phyloP scores from a whole-genome alignment of 2,888 invertebrate genomes.

The Ypsolopha scabrella region DNA sequence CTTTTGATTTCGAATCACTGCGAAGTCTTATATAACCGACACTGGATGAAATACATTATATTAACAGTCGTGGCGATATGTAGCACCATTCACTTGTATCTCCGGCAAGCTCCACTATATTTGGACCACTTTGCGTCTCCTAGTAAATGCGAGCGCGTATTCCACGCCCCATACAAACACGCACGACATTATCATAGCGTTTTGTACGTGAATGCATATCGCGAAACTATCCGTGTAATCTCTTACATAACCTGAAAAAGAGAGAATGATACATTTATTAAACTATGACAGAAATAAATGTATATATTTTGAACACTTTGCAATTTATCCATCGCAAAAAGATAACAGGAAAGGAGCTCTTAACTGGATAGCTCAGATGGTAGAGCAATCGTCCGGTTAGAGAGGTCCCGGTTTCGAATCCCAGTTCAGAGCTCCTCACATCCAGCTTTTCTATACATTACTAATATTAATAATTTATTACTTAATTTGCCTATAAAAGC shows the following conservation, averaged over 20 bases:
- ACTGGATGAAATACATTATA: background rate
- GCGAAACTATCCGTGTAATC: constrained; percentile 77
- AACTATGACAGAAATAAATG: no score
- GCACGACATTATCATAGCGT: constrained; percentile 76
- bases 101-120: constrained; percentile 25
- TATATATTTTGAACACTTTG: no score
- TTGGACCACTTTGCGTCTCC: constrained; percentile 58
- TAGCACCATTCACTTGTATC: background rate
- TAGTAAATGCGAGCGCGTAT: constrained; percentile 56
- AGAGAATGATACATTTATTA: background rate
- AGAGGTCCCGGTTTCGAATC: background rate
- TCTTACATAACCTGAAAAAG: constrained; percentile 74
- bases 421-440: no score
- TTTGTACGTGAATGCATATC: constrained; percentile 79
- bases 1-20: background rate
- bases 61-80: background rate
- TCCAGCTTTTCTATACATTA: no score
- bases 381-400: no score
- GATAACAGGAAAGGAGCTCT: no score
- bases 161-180: constrained; percentile 78
- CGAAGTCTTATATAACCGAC: background rate
- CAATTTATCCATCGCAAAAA: no score
- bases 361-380: no score
- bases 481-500: no score
- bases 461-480: background rate